Conservation (phyloP, 2,888 invertebrate genomes). For the Melanargia galathea region DNA sequence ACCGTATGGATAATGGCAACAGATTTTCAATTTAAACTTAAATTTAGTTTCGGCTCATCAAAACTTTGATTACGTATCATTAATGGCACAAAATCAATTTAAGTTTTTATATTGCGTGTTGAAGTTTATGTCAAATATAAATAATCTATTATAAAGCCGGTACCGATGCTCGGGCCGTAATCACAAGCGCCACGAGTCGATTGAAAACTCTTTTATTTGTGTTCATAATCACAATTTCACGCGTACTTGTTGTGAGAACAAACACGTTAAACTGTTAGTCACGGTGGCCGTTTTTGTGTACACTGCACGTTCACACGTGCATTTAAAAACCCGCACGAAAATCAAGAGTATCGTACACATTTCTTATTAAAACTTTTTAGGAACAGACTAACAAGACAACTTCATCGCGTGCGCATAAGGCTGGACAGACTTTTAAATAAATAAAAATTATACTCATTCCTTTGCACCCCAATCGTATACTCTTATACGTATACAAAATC, state of each 20-base stretch:
- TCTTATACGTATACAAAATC: too few species aligned
- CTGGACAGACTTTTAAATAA: conserved; percentile 16
- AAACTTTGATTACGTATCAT: conserved; percentile 22
- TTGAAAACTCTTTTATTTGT: conserved; percentile 54
- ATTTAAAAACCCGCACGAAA: conserved; percentile 41
- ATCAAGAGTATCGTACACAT: conserved; percentile 36
- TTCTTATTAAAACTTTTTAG: conserved; percentile 34
- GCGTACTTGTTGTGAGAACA: conserved; percentile 69
- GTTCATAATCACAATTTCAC: conserved; percentile 77
- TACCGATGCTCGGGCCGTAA: conserved; percentile 36
- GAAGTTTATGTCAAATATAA: conserved; percentile 27
- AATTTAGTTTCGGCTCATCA: conserved; percentile 17
- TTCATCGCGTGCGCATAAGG: conserved; percentile 11
- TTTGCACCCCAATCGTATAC: not conserved
- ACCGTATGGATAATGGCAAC: conserved; percentile 32
- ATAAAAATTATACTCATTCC: not conserved
- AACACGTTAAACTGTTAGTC: conserved; percentile 73
- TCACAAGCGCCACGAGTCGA: conserved; percentile 41
- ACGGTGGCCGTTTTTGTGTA: conserved; percentile 66
- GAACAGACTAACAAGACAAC: not conserved
- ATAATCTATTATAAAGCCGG: conserved; percentile 24
- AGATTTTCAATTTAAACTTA: conserved; percentile 23
- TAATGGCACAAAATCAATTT: conserved; percentile 25
- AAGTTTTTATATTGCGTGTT: conserved; percentile 22
- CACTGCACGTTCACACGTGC: conserved; percentile 49